phyloP scores from a whole-genome alignment of 2,113 vertebrate genomes.

The Platycercus adscitus region DNA sequence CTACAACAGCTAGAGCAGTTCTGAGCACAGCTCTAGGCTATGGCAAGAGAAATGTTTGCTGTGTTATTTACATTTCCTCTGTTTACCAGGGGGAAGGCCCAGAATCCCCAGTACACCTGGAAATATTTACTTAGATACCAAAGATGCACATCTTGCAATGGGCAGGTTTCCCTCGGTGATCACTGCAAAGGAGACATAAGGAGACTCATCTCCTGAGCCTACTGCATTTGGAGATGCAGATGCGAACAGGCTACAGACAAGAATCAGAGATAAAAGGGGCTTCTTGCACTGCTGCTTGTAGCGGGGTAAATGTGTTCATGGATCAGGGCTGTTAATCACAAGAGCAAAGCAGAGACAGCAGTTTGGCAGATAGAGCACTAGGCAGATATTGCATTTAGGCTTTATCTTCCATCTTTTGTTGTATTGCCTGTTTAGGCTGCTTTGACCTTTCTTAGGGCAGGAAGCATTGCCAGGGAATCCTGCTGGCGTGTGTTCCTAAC shows the following conservation, averaged over 20 bases:
- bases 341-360: background rate
- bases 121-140: background rate
- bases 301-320: background rate
- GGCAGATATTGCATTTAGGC: background rate
- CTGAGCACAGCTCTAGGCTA: slow-evolving; percentile 33
- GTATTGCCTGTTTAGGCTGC: background rate
- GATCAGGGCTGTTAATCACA: background rate
- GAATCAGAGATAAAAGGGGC: background rate
- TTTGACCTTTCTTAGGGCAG: background rate
- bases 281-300: background rate
- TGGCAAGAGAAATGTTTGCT: background rate
- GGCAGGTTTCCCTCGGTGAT: fast-evolving
- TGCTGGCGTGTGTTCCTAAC: fast-evolving
- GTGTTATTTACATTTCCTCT: background rate
- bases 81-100: background rate
- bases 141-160: background rate
- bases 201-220: background rate
- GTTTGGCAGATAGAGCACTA: background rate
- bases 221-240: fast-evolving
- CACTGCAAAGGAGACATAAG: background rate
- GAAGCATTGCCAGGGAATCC: background rate
- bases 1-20: slow-evolving; percentile 34
- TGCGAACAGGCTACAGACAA: background rate
- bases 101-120: background rate
- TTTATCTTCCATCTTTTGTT: background rate